phyloP scores from a whole-genome alignment of 2,113 vertebrate genomes.

The Centropristis striata region DNA sequence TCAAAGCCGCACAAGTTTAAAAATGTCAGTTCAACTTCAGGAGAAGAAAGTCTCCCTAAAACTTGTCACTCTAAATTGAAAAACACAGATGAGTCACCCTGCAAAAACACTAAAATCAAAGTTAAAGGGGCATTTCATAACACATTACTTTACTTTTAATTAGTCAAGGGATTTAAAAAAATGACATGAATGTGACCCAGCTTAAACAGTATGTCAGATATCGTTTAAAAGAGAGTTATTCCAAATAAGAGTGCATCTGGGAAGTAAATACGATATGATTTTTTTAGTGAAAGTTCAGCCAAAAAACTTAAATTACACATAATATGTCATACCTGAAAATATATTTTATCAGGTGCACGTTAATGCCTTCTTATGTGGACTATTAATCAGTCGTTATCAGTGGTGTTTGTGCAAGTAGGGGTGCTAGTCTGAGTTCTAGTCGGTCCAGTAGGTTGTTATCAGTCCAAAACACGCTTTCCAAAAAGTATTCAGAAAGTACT shows the following conservation, averaged over 20 bases:
- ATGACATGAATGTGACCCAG: background rate
- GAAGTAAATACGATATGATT: too few species aligned
- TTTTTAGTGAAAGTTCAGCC: too few species aligned
- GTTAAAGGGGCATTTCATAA: constrained; percentile 14
- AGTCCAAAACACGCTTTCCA: too few species aligned
- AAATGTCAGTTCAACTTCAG: constrained; percentile 12
- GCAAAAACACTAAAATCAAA: background rate
- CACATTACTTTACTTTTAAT: background rate
- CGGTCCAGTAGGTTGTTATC: too few species aligned
- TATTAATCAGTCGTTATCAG: too few species aligned
- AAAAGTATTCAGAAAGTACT: too few species aligned
- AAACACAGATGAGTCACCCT: background rate
- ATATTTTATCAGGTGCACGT: too few species aligned
- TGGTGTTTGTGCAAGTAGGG: too few species aligned
- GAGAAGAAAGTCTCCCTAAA: constrained; percentile 3
- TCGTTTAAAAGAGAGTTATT: background rate
- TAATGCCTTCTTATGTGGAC: too few species aligned
- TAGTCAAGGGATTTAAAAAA: background rate
- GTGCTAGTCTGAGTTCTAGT: too few species aligned
- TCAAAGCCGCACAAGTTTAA: constrained; percentile 27
- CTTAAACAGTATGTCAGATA: background rate
- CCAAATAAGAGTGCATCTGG: background rate
- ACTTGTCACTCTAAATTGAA: constrained; percentile 9
- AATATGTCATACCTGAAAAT: too few species aligned
- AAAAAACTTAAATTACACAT: too few species aligned